phyloP scores from a whole-genome alignment of 1,140 invertebrate species.

The Neodiprion virginianus region DNA sequence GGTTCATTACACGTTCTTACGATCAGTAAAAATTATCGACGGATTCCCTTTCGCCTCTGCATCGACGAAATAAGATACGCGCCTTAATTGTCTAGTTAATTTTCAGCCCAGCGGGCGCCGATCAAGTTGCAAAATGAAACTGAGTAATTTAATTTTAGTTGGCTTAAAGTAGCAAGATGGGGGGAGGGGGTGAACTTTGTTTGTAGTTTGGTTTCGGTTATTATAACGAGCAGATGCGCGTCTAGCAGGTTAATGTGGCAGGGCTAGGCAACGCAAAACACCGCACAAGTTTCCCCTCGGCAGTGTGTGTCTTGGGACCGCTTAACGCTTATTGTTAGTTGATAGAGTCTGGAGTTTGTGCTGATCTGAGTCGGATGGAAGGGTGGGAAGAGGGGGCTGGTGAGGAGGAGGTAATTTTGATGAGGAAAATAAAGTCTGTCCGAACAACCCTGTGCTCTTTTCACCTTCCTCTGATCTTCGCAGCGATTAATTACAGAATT shows the following conservation, averaged over 20 bases:
- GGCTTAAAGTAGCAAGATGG: background rate
- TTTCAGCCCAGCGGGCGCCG: background rate
- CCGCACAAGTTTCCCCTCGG: background rate
- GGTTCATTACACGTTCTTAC: background rate
- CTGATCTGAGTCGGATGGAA: background rate
- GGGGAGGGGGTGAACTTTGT: background rate
- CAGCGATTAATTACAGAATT: too few relatives aligned
- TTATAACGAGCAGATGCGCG: background rate
- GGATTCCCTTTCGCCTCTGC: background rate
- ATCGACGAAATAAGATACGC: background rate
- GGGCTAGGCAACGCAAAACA: background rate
- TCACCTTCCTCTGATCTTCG: background rate
- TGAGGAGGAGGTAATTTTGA: background rate
- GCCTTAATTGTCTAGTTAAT: background rate
- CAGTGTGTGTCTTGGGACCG: background rate
- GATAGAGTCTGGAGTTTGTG: background rate
- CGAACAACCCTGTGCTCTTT: background rate
- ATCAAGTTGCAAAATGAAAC: background rate
- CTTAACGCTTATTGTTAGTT: background rate
- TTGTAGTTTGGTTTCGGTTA: background rate
- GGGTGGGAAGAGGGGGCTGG: background rate
- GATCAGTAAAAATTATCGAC: background rate
- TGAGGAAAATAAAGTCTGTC: background rate
- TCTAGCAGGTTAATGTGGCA: background rate
- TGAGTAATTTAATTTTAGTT: background rate